These are phyloP conservation scores for Lordiphosa collinella DNA, from an alignment of 1,140 invertebrate species.

Conservation along the genomic window DNA sequence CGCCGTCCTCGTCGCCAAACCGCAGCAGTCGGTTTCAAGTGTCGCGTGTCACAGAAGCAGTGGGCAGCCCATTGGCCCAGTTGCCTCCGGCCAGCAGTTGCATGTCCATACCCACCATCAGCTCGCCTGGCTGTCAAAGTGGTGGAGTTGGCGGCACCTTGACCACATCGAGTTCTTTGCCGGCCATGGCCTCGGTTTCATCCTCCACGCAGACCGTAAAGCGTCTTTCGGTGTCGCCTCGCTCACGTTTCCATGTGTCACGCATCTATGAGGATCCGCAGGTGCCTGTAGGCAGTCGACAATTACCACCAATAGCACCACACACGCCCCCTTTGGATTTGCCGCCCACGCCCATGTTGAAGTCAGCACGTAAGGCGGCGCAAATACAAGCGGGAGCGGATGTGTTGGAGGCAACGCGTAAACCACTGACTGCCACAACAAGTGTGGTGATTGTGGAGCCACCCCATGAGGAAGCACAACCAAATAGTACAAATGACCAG, in stretches of 20 bases:
- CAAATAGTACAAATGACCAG: slow-evolving; percentile 49
- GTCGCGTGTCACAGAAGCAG: slow-evolving; percentile 81
- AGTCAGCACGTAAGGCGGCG: slow-evolving; percentile 54
- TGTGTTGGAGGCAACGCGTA: slow-evolving; percentile 14
- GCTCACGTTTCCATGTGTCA: slow-evolving; percentile 71
- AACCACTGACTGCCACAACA: slow-evolving; percentile 35
- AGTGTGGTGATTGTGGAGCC: slow-evolving; percentile 49
- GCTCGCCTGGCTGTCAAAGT: slow-evolving; percentile 46
- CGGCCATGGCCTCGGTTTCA: slow-evolving; percentile 70
- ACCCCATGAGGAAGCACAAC: slow-evolving; percentile 18
- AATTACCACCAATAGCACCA: slow-evolving; percentile 55
- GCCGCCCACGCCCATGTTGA: slow-evolving; percentile 71
- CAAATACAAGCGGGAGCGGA: slow-evolving; percentile 28
- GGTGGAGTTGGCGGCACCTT: slow-evolving; percentile 35
- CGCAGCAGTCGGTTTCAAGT: slow-evolving; percentile 83
- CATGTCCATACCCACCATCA: slow-evolving; percentile 62
- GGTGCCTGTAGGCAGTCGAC: slow-evolving; percentile 46
- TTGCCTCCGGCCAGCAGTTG: slow-evolving; percentile 63
- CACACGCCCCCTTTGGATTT: slow-evolving; percentile 65
- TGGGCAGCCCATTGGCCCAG: slow-evolving; percentile 53
- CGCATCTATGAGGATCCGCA: slow-evolving; percentile 73
- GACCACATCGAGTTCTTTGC: slow-evolving; percentile 70
- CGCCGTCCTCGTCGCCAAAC: slow-evolving; percentile 85
- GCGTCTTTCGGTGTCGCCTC: slow-evolving; percentile 61
- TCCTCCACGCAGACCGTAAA: slow-evolving; percentile 73